phyloP scores from a whole-genome alignment of 2,888 invertebrate species.

The Xanthorhoe spadicearia region DNA sequence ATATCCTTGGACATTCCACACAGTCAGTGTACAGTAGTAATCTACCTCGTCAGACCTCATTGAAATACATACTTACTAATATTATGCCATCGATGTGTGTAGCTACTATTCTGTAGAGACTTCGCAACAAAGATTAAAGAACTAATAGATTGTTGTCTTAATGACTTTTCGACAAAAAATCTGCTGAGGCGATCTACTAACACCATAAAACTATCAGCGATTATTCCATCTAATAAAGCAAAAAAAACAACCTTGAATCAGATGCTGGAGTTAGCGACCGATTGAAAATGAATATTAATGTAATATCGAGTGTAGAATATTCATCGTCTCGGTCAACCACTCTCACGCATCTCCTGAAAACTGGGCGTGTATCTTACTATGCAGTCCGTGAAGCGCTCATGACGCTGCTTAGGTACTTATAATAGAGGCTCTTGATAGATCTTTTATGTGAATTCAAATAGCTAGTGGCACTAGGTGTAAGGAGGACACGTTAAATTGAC shows the following conservation, averaged over 20 bases:
- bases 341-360: constrained; percentile 58
- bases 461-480: too few relatives aligned
- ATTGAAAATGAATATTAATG: constrained; percentile 72
- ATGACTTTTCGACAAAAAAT: constrained; percentile 18
- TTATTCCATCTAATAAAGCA: constrained; percentile 62
- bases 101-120: too few relatives aligned
- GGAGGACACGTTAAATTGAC: too few relatives aligned
- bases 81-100: too few relatives aligned
- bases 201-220: constrained; percentile 49
- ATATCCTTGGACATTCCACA: too few relatives aligned
- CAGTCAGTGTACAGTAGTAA: too few relatives aligned
- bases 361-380: constrained; percentile 13
- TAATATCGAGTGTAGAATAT: constrained; percentile 60
- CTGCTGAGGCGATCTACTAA: constrained; percentile 38
- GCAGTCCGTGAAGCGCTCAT: too few relatives aligned
- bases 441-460: too few relatives aligned
- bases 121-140: neutral
- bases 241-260: constrained; percentile 75
- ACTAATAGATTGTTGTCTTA: neutral
- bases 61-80: too few relatives aligned
- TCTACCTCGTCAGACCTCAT: too few relatives aligned
- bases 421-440: too few relatives aligned
- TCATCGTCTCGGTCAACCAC: constrained; percentile 74
- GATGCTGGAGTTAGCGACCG: constrained; percentile 69
- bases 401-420: too few relatives aligned